Base-by-base conservation (phyloP, 2,113 vertebrate genomes). In the Perccottus glenii region DNA sequence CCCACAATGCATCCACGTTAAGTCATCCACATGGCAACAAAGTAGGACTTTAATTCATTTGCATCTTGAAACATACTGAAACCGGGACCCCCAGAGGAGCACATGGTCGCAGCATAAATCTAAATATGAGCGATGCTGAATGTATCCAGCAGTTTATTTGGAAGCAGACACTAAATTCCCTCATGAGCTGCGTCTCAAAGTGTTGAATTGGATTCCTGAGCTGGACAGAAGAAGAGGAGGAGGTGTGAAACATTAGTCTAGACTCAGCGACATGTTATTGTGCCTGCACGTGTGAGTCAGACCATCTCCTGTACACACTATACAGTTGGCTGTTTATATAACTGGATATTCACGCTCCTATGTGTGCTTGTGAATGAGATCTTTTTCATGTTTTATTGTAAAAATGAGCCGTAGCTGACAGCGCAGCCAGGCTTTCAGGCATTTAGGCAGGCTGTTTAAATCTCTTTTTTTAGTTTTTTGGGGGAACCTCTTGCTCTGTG, bases 211-310 rank as follows among this genome's bases (percentile, higher is more conserved):
- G 36, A 76, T 77, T 67, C 75, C 56, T 27, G 67, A 86, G 70
- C 43, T 4, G 82, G 70, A 85, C 84, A 84, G 74, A 77, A 74
- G 77, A 72, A 59, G 84, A 78, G 84, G 87, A 79, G 81, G 85
- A 81, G 77, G 85, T 83, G 89, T 81, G 73, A 82, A 73, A 63
- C 40, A 56, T 6, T 51, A 1, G 85, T 83, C 82, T 84, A 80
- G 82, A 87, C 85, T 75, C 60, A 68, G 74, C 44, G 46, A 75
- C 60, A 45, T 14, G 59, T 80, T 76, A 35, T 38, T 63, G 64
- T 67, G 48, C 49, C 27, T 49, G 58, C 50, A 15, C 65, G 52
- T 60, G 56, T 82, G 73, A 71, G 67, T 78, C 72, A 50, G 70
- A 67, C 64, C 47, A 48, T 47, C 64, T 74, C 45, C 27, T 35